Evolutionary conservation across 37 sponge, comb jelly and placozoan genomes (phyloP).

Genomic region (Diacarnus erythraeanus): DNA sequence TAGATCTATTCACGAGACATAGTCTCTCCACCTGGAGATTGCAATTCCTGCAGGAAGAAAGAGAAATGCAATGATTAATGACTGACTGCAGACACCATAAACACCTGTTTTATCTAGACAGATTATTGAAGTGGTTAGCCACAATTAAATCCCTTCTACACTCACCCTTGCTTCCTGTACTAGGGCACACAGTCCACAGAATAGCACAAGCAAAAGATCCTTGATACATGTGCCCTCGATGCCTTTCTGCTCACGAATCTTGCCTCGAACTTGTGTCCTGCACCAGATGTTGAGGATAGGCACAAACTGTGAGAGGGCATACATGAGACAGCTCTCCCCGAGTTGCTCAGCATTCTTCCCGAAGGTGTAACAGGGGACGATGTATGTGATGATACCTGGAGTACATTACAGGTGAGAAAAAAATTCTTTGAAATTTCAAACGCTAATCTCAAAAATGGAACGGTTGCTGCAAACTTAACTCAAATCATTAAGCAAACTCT

Average conservation of each 20-base stretch:
- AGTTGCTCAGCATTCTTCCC: constrained; percentile 70
- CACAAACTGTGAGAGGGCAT: constrained; percentile 57
- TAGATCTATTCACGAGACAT: constrained; percentile 14
- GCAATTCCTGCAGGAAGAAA: background rate
- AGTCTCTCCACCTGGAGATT: constrained; percentile 6
- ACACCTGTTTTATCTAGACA: no score
- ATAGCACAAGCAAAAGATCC: constrained; percentile 17
- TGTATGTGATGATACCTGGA: constrained; percentile 64
- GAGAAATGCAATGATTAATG: background rate
- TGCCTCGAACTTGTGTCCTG: constrained; percentile 37
- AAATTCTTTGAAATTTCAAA: no score
- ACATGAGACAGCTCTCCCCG: constrained; percentile 67
- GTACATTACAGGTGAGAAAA: background rate
- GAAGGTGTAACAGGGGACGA: constrained; percentile 71
- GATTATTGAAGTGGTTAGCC: no score
- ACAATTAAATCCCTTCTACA: background rate
- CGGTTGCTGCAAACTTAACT: background rate
- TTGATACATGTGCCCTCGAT: constrained; percentile 67
- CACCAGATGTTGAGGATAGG: constrained; percentile 60
- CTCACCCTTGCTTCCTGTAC: constrained; percentile 33
- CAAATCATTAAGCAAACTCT: background rate
- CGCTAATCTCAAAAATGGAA: background rate
- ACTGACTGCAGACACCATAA: no score
- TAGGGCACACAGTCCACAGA: constrained; percentile 14
- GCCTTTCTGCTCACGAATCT: constrained; percentile 78